Conservation (phyloP, 2,113 vertebrate species). For the Albula glossodonta region DNA sequence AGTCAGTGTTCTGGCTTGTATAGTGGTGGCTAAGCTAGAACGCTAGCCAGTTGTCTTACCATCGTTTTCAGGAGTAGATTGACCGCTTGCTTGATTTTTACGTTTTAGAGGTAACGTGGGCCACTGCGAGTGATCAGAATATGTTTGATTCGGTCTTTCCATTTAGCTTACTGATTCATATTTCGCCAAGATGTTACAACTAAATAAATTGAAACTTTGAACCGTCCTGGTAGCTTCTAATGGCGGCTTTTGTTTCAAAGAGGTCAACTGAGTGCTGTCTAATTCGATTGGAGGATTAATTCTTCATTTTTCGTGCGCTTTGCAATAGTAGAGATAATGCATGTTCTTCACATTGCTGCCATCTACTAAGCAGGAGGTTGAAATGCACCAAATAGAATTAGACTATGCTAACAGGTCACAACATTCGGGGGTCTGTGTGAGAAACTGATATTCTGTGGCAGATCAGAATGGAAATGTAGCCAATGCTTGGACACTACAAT, state of each 20-base stretch:
- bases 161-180: not conserved
- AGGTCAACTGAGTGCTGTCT: constrained; percentile 6
- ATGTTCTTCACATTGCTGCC: not conserved
- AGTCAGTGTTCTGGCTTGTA: not conserved
- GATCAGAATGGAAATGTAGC: too few relatives aligned
- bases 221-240: not conserved
- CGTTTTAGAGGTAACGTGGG: not conserved
- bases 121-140: not conserved
- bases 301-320: not conserved
- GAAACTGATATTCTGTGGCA: too few relatives aligned
- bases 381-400: not conserved
- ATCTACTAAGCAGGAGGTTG: not conserved
- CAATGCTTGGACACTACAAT: too few relatives aligned
- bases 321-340: not conserved
- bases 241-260: constrained; percentile 10
- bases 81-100: not conserved
- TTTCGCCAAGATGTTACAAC: not conserved
- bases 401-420: not conserved
- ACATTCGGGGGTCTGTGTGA: too few relatives aligned
- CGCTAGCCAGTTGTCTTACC: not conserved
- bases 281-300: not conserved
- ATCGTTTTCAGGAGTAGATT: constrained; percentile 4
- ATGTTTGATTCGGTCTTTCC: constrained; percentile 5
- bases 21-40: not conserved
- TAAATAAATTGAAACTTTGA: not conserved